Base-by-base conservation (phyloP, 1,140 invertebrate genomes). In the Trichomalopsis sarcophagae region DNA sequence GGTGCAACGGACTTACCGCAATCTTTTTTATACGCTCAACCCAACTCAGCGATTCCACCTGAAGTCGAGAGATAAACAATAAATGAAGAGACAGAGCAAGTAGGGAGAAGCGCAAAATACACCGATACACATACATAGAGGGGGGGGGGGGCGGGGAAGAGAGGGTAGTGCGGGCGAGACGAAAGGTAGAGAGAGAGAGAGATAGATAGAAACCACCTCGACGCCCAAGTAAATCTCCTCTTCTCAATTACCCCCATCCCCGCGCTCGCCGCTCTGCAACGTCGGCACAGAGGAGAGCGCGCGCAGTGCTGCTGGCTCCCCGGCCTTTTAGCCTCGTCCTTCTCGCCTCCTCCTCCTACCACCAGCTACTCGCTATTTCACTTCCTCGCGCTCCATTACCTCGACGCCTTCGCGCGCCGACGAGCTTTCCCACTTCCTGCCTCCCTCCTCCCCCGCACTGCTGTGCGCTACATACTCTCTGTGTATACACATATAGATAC, bases 181-280 rank as follows among this genome's bases (percentile, higher is more conserved):
- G 81, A 66, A 66, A 23, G 55, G 55, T 62, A 62, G 55, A 62
- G 33, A 36, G 33, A 36, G 36, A 40, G 36, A 84, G 21, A 40
- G 40, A 50, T 62, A 78, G 66, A 69, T 44, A 77, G 36, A 68
- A 76, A 71, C 75, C 79, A 81, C 75, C 88, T 88, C 85, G 84
- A 87, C 84, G 88, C 88, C 88, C 88, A 90, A 92, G 91, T 92
- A 92, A 93, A 92, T 93, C 91, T 92, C 91, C 91, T 91, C 90
- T 93, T 92, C 92, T 92, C 91, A 92, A 93, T 93, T 93, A 92
- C 92, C 91, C 89, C 88, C 87, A 84, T 83, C 84, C 50, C 66
- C 71, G 5, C 5, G 55, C 2, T 50, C 55, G 14, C 21, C 6
- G 21, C 55, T 62, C 55, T 62, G 55, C 55, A 62, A 62, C 55